Base-by-base conservation (phyloP, 1,140 invertebrate species). In the Odontomachus brunneus region DNA sequence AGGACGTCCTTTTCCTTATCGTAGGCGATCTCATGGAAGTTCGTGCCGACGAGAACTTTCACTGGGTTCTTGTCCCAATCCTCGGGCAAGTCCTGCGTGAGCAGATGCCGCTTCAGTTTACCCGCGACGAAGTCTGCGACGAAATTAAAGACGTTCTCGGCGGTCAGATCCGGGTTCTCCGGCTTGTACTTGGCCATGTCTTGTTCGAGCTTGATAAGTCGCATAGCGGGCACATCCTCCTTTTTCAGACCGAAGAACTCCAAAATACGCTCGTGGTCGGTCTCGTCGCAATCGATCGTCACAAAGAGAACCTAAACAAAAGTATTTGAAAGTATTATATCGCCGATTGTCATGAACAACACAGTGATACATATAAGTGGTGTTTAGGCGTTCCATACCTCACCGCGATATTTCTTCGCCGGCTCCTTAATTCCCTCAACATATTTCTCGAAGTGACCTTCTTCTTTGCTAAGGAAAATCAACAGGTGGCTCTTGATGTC, bases 161-260 rank as follows among this genome's bases (percentile, higher is more conserved):
- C 95, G 29, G 95, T 95, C 38, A 99, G 94, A 86, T 99, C 98
- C 53, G 95, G 92, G 49, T 94, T 96, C 69, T 97, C 95, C 51
- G 99, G 99, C 93, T 99, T 99, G 95, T 97, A 99, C 94, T 99
- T 99, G 90, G 97, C 96, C 99, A 99, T 99, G 91, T 99, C 99
- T 91, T 99, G 98, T 94, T 99, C 98, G 63, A 99, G 94, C 80
- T 97, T 97, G 92, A 99, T 99, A 62, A 99, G 95, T 90, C 99
- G 96, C 92, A 99, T 97, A 12, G 97, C 96, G 15, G 99, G 99
- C 14, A 98, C 96, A 91, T 99, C 97, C 22, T 97, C 96, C 90
- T 97, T 97, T 94, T 98, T 98, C 96, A 99, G 97, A 87, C 99
- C 99, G 93, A 99, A 99, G 97, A 99, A 99, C 95, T 99, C 99